Percentiles rank a stretch among this genome's conserved stretches.
Conservation (phyloP, 2,888 invertebrate genomes). For the Agapostemon virescens region DNA sequence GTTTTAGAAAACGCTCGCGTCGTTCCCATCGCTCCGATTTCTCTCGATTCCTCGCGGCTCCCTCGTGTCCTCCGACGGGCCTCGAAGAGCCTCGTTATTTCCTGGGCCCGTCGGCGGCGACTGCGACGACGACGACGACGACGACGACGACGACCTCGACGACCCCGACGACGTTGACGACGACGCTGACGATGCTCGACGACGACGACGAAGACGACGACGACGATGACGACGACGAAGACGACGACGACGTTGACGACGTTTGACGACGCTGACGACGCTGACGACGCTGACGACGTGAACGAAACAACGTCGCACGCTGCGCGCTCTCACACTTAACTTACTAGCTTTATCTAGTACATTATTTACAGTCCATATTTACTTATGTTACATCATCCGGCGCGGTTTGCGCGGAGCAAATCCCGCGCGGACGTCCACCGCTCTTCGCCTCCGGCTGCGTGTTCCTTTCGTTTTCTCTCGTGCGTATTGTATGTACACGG, state of each 20-base stretch:
- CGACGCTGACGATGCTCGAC: constrained; percentile 41
- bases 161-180: constrained; percentile 56
- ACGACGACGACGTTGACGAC: constrained; percentile 49
- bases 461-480: constrained; percentile 46
- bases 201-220: constrained; percentile 39
- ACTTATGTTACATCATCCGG: constrained; percentile 80
- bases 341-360: constrained; percentile 78
- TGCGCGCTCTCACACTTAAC: constrained; percentile 72
- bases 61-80: constrained; percentile 15
- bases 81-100: constrained; percentile 6
- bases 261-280: constrained; percentile 57
- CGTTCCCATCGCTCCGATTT: constrained; percentile 25
- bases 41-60: constrained; percentile 27
- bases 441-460: constrained; percentile 66
- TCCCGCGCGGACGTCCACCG: constrained; percentile 72
- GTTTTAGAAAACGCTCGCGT: constrained; percentile 13
- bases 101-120: constrained; percentile 17
- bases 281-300: constrained; percentile 55
- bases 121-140: constrained; percentile 51
- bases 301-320: constrained; percentile 31
- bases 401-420: constrained; percentile 75
- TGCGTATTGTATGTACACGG: constrained; percentile 22
- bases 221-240: constrained; percentile 23
- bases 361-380: constrained; percentile 80
- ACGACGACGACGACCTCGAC: constrained; percentile 36